phyloP scores from a whole-genome alignment of 2,113 vertebrate species.

The Lamprotornis superbus region DNA sequence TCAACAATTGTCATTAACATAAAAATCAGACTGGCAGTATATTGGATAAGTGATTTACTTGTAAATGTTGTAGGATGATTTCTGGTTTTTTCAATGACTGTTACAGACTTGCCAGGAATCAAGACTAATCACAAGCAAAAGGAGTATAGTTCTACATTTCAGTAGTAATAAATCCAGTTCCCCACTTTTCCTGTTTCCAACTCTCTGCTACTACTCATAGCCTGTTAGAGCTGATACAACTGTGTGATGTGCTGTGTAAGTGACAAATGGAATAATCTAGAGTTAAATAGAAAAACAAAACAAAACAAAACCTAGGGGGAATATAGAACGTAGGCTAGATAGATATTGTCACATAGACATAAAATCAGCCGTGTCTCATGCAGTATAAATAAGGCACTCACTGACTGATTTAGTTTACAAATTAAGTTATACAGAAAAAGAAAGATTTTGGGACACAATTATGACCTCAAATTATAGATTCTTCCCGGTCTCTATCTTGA shows the following conservation, averaged over 20 bases:
- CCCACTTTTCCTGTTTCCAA: background rate
- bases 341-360: background rate
- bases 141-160: background rate
- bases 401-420: background rate
- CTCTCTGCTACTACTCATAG: background rate
- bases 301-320: rapidly evolving
- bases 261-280: background rate
- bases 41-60: background rate
- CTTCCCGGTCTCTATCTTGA: background rate
- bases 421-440: background rate
- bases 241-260: background rate
- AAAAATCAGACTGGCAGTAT: background rate
- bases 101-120: background rate
- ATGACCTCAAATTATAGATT: background rate
- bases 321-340: background rate
- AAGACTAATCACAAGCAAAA: background rate
- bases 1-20: background rate
- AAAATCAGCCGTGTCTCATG: background rate
- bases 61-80: background rate
- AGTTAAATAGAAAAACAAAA: background rate
- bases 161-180: background rate
- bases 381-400: background rate
- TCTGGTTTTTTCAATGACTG: background rate
- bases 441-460: background rate
- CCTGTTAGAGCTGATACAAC: background rate